Conservation (phyloP, 2,797 vertebrate genomes). For the Rhinophrynus dorsalis region DNA sequence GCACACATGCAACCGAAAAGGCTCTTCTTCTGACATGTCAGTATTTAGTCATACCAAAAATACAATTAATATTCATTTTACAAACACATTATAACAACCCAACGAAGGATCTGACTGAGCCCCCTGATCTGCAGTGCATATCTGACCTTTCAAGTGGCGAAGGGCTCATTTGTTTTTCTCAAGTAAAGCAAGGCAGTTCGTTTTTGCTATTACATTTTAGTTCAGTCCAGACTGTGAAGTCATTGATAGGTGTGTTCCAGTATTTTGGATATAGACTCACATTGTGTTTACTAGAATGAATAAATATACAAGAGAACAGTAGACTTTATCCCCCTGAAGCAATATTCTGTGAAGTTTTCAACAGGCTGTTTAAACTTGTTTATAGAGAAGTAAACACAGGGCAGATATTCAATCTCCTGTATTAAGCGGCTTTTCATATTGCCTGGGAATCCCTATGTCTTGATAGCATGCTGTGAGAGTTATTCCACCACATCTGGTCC, state of each 20-base stretch:
- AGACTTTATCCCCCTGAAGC: background rate
- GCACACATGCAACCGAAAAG: no score
- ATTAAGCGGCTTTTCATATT: conserved; percentile 47
- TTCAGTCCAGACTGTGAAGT: no score
- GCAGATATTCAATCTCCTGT: conserved; percentile 50
- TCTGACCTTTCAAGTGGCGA: no score
- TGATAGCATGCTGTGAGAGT: conserved; percentile 50
- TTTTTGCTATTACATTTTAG: no score
- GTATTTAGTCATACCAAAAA: no score
- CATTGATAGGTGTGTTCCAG: background rate
- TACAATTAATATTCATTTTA: no score
- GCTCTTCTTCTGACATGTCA: no score
- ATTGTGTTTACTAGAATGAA: background rate
- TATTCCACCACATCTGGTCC: conserved; percentile 59
- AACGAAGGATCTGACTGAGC: no score
- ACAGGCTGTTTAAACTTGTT: conserved; percentile 43
- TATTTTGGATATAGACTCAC: background rate
- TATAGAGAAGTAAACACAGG: conserved; percentile 52
- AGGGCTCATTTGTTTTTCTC: no score
- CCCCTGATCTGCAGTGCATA: no score
- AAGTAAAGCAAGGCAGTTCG: no score
- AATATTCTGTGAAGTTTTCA: conserved; percentile 23
- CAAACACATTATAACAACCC: no score
- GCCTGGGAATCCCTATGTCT: conserved; percentile 54
- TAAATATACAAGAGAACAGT: conserved; percentile 21